Evolutionary conservation across 1,140 invertebrate genomes (phyloP).

Genomic region (Drosophila takahashii): DNA sequence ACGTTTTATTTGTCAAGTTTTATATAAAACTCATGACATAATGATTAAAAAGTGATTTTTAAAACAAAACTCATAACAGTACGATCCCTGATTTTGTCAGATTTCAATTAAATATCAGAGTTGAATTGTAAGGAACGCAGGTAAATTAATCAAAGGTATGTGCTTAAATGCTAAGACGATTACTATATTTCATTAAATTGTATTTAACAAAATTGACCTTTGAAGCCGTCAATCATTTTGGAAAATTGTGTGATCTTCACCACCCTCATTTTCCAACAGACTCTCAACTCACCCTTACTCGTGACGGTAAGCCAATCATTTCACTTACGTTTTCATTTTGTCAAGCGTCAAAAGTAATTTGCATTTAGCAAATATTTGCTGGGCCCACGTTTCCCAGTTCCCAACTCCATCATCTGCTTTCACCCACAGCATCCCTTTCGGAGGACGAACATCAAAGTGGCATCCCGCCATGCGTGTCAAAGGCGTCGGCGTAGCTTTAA

Average conservation of each 20-base stretch:
- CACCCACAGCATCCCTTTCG: slow-evolving; percentile 3
- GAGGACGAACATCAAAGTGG: slow-evolving; percentile 66
- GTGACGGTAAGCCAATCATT: slow-evolving; percentile 63
- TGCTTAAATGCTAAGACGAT: background rate
- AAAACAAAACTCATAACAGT: too few relatives aligned
- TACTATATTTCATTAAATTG: background rate
- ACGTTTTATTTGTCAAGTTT: too few relatives aligned
- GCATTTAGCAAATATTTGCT: slow-evolving; percentile 78
- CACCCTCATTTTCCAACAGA: background rate
- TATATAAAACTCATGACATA: too few relatives aligned
- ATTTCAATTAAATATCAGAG: too few relatives aligned
- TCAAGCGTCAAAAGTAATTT: slow-evolving; percentile 80
- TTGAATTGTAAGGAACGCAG: too few relatives aligned
- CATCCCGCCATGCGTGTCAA: slow-evolving; percentile 71
- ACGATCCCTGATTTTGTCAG: too few relatives aligned
- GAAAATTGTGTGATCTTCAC: slow-evolving; percentile 17
- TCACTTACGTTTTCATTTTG: slow-evolving; percentile 64
- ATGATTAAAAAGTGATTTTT: too few relatives aligned
- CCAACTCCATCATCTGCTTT: background rate
- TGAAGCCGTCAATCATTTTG: slow-evolving; percentile 11
- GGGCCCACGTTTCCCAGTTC: background rate
- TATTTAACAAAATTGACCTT: slow-evolving; percentile 4
- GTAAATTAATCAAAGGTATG: too few relatives aligned
- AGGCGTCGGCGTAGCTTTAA: slow-evolving; percentile 78
- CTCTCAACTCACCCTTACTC: background rate